phyloP scores from a whole-genome alignment of 2,797 vertebrate species.

The Staurois parvus region DNA sequence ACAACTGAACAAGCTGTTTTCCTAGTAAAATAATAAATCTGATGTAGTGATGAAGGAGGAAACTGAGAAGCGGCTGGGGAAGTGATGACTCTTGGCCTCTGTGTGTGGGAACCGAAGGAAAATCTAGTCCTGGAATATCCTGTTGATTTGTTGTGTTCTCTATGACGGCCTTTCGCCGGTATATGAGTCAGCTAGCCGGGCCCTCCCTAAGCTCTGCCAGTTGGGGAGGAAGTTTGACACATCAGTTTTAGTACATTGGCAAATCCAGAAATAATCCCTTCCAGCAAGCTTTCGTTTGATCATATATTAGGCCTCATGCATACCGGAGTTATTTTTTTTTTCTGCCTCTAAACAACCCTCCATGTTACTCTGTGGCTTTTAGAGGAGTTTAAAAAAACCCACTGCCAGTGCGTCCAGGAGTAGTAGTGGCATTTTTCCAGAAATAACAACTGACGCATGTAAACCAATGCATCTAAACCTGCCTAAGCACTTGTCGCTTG shows the following conservation, averaged over 20 bases:
- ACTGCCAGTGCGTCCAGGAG: no score
- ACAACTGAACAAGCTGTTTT: not conserved
- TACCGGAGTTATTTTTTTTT: no score
- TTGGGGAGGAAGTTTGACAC: not conserved
- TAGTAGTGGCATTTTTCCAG: no score
- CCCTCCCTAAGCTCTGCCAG: not conserved
- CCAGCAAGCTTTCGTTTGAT: not conserved
- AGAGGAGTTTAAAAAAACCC: no score
- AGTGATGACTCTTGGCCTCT: constrained; percentile 24
- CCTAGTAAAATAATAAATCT: not conserved
- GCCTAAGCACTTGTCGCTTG: no score
- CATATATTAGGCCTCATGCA: not conserved
- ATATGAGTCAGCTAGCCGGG: constrained; percentile 12
- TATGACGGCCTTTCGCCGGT: constrained; percentile 16
- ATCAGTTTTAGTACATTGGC: not conserved
- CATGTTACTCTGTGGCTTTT: no score
- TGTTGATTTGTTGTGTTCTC: constrained; percentile 59
- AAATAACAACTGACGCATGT: no score
- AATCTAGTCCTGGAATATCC: constrained; percentile 61
- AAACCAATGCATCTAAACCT: no score
- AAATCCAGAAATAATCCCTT: not conserved
- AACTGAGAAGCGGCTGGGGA: constrained; percentile 13
- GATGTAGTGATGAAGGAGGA: constrained; percentile 1
- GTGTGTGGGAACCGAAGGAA: constrained; percentile 52
- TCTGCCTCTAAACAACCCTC: no score